Conservation (phyloP, 2,888 invertebrate genomes). For the Torymus auratus region DNA sequence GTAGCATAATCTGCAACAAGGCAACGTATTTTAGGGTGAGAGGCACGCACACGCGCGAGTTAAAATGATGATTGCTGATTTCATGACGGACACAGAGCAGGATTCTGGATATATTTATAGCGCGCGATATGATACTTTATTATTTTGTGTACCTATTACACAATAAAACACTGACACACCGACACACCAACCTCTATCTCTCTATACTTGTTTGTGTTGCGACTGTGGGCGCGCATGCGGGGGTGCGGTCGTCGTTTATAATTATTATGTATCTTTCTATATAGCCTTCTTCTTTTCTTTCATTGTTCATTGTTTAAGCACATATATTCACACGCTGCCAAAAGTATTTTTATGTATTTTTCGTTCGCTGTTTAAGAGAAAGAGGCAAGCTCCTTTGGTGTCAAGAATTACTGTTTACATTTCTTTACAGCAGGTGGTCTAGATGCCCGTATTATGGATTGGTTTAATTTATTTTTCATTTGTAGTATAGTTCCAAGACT, state of each 20-base stretch:
- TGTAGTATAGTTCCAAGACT: not conserved
- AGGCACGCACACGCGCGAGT: conserved; percentile 58
- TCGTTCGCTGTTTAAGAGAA: not conserved
- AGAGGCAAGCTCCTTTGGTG: not conserved
- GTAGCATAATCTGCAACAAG: conserved; percentile 73
- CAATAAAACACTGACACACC: too few species aligned
- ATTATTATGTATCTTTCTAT: not conserved
- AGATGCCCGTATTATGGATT: conserved; percentile 7
- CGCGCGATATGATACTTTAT: not conserved
- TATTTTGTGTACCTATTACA: not conserved
- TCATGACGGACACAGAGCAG: conserved; percentile 1
- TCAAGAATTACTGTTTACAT: conserved; percentile 1
- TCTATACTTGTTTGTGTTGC: too few species aligned
- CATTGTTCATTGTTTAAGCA: conserved; percentile 4
- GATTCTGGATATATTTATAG: conserved; percentile 9
- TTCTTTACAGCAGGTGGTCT: conserved; percentile 15
- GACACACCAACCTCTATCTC: too few species aligned
- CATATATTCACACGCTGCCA: not conserved
- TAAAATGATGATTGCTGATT: conserved; percentile 60
- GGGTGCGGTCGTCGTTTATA: too few species aligned
- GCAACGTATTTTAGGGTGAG: conserved; percentile 65
- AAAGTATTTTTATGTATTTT: conserved; percentile 3
- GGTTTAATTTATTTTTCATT: not conserved
- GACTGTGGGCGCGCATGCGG: too few species aligned
- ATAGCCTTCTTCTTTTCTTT: conserved; percentile 4